These are phyloP conservation scores for Poeciliopsis turneri DNA, from an alignment of 2,797 vertebrate species.

Conservation along the genomic window DNA sequence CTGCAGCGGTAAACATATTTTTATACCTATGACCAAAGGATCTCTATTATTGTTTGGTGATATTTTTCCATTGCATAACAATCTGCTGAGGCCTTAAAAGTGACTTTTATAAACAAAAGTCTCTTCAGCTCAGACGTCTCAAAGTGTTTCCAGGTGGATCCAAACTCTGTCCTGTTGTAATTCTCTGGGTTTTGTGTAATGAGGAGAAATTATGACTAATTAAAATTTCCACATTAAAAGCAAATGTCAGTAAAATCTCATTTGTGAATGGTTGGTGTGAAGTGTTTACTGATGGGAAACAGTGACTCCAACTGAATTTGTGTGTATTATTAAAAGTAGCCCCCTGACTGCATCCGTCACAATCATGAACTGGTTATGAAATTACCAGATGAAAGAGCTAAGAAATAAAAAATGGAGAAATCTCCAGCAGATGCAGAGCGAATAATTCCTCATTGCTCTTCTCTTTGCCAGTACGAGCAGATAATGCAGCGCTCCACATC, in stretches of 20 bases:
- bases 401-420: neutral
- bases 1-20: too few relatives aligned
- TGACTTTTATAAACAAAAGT: neutral
- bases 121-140: neutral
- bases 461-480: neutral
- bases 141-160: neutral
- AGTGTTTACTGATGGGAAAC: neutral
- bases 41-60: too few relatives aligned
- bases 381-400: neutral
- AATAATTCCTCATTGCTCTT: neutral
- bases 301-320: neutral
- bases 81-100: too few relatives aligned
- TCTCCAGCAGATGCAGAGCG: neutral
- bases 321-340: neutral
- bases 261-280: neutral
- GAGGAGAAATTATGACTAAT: neutral
- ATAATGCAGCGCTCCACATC: neutral
- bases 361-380: neutral
- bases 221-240: neutral
- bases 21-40: too few relatives aligned
- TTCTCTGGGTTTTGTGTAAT: too few relatives aligned
- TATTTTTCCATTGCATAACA: too few relatives aligned
- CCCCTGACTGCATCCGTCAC: neutral
- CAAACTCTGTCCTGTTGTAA: neutral
- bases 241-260: neutral